Evolutionary conservation across 2,888 invertebrate genomes (phyloP), one percentile per base, ranked within the genome.

Genomic region (Ennomos erosarius): DNA sequence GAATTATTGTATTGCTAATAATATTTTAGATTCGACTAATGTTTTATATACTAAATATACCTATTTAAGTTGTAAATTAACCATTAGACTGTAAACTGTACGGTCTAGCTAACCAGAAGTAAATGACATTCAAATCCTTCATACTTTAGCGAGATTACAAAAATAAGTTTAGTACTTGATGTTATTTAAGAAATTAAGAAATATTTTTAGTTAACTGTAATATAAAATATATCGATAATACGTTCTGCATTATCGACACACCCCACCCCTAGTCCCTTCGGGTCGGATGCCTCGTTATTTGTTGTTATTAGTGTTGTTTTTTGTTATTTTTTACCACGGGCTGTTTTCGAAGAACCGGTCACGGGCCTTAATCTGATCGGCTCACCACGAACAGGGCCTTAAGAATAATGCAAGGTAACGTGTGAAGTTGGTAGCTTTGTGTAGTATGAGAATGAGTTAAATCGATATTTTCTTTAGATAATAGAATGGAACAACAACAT

Each of bases 291-390:
- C 89, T 92, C 88, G 90, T 92, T 92, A 92, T 91, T 92, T 92
- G 91, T 92, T 92, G 89, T 91, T 91, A 91, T 90, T 91, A 90
- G 88, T 84, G 84, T 87, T 78, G 78, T 84, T 86, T 85, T 88
- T 83, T 85, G 75, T 75, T 75, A 74, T 84, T 79, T 26, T 82
- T 84, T 84, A 83, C 79, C 78, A 74, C 80, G 84, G 85, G 84
- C 85, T 84, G 86, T 86, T 88, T 89, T 88, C 77, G 86, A 82
- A 79, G 69, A 89, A 90, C 91, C 88, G 90, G 91, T 91, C 71
- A 55, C 67, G 66, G 73, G 71, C 78, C 65, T 87, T 90, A 90
- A 92, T 91, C 91, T 90, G 91, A 91, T 91, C 89, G 82, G 79
- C 78, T 82, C 80, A 79, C 83, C 90, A 88, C 89, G 89, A 89